Conservation (phyloP, 2,113 vertebrate species). For the Emberiza fucata region DNA sequence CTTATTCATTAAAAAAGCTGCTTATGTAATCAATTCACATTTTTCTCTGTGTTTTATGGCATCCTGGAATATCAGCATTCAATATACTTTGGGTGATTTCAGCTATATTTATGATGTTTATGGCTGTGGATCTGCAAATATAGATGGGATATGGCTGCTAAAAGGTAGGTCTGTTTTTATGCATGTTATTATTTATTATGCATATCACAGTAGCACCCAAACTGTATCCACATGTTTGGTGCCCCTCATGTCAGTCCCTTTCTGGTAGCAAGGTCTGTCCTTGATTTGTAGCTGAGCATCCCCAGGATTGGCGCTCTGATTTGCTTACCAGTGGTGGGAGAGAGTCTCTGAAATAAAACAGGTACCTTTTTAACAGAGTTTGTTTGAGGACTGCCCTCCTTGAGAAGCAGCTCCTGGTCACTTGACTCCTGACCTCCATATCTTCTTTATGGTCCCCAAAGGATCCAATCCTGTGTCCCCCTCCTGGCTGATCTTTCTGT, state of each 20-base stretch:
- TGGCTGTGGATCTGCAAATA: neutral
- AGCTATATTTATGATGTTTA: neutral
- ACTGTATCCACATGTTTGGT: neutral
- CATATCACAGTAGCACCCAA: neutral
- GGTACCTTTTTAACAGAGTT: neutral
- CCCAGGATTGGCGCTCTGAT: neutral
- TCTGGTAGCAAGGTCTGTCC: neutral
- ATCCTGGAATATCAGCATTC: slow-evolving; percentile 39
- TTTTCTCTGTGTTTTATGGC: slow-evolving; percentile 53
- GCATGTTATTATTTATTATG: neutral
- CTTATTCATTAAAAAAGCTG: slow-evolving; percentile 59
- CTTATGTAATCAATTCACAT: slow-evolving; percentile 54
- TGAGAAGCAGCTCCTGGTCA: neutral
- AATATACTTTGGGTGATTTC: neutral
- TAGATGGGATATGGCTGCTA: neutral
- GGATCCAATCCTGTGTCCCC: accelerated
- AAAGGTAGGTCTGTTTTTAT: slow-evolving; percentile 1
- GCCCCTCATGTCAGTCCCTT: neutral
- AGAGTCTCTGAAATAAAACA: neutral
- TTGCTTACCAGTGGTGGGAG: neutral
- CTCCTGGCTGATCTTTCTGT: neutral
- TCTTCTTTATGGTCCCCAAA: neutral
- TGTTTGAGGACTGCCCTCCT: neutral
- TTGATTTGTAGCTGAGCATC: neutral
- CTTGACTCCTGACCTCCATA: neutral